Percentiles rank a stretch among this genome's conserved stretches.
Evolutionary conservation across 2,113 vertebrate genomes (phyloP).

Genomic region (Epinephelus lanceolatus): DNA sequence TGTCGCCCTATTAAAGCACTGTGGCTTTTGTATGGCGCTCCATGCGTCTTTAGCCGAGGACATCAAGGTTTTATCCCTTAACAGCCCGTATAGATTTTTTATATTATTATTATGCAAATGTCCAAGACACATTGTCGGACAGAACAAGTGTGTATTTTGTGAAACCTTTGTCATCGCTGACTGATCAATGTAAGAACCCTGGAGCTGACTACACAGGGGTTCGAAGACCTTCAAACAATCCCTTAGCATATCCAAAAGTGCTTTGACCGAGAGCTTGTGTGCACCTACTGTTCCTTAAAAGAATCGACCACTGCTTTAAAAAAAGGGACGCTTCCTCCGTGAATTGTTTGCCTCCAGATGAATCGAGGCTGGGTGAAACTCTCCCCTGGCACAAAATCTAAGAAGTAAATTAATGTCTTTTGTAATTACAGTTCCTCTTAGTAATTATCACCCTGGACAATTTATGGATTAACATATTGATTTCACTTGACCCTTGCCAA

Average conservation of each 20-base stretch:
- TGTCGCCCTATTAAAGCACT: slow-evolving; percentile 72
- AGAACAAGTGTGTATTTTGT: slow-evolving; percentile 75
- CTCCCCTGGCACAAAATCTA: slow-evolving; percentile 79
- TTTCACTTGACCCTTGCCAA: slow-evolving; percentile 82
- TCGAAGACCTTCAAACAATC: slow-evolving; percentile 71
- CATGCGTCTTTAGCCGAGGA: slow-evolving; percentile 72
- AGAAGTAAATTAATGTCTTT: slow-evolving; percentile 84
- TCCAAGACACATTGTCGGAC: slow-evolving; percentile 60
- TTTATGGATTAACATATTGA: slow-evolving; percentile 87
- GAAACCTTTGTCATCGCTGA: slow-evolving; percentile 73
- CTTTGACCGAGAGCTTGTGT: slow-evolving; percentile 64
- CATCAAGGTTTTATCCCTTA: slow-evolving; percentile 71
- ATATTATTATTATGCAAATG: slow-evolving; percentile 82
- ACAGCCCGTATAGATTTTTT: slow-evolving; percentile 70
- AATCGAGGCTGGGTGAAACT: slow-evolving; percentile 66
- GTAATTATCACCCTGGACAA: slow-evolving; percentile 83
- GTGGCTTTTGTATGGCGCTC: slow-evolving; percentile 65
- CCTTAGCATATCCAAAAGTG: slow-evolving; percentile 62
- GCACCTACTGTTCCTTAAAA: slow-evolving; percentile 64
- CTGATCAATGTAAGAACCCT: slow-evolving; percentile 72
- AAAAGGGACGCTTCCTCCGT: slow-evolving; percentile 68
- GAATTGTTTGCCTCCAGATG: slow-evolving; percentile 76
- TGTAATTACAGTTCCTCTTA: slow-evolving; percentile 83
- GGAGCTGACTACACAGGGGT: slow-evolving; percentile 73
- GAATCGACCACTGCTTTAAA: slow-evolving; percentile 49